Percentiles rank a stretch among this genome's conserved stretches.
phyloP scores from a whole-genome alignment of 2,888 invertebrate species.

The Agriopis aurantiaria region DNA sequence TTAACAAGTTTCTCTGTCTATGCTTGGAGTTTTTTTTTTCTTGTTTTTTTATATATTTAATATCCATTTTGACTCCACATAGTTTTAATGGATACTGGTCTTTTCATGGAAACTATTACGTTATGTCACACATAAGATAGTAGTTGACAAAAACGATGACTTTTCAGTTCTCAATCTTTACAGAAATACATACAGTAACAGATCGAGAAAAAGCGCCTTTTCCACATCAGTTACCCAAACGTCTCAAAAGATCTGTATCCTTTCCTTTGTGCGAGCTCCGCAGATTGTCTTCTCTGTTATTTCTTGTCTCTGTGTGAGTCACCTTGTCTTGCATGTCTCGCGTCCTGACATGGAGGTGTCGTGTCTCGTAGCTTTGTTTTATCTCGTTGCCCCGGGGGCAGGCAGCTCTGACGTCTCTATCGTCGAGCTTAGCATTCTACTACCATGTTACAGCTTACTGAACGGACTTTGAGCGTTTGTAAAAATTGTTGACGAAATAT shows the following conservation, averaged over 20 bases:
- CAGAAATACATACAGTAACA: background rate
- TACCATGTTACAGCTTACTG: background rate
- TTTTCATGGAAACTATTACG: no score
- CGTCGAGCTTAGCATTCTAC: background rate
- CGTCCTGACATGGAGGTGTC: constrained; percentile 16
- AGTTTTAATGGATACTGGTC: no score
- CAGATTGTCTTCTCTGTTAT: constrained; percentile 11
- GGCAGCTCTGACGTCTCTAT: constrained; percentile 13
- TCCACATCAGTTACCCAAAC: constrained; percentile 3
- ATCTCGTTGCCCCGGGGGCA: constrained; percentile 18
- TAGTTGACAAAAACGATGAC: no score
- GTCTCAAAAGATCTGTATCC: constrained; percentile 14
- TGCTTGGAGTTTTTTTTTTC: no score
- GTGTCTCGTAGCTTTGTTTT: constrained; percentile 29
- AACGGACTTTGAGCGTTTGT: no score
- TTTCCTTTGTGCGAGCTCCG: constrained; percentile 17
- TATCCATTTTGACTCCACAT: no score
- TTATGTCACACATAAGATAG: no score
- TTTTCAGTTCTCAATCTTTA: no score
- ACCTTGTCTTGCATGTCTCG: constrained; percentile 18
- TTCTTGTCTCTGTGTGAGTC: background rate
- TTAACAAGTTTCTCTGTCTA: no score
- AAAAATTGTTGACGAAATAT: no score
- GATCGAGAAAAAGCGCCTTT: background rate
- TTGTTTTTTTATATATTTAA: no score